Base-by-base conservation (phyloP, 1,140 invertebrate genomes). In the Aphaenogaster floridana region DNA sequence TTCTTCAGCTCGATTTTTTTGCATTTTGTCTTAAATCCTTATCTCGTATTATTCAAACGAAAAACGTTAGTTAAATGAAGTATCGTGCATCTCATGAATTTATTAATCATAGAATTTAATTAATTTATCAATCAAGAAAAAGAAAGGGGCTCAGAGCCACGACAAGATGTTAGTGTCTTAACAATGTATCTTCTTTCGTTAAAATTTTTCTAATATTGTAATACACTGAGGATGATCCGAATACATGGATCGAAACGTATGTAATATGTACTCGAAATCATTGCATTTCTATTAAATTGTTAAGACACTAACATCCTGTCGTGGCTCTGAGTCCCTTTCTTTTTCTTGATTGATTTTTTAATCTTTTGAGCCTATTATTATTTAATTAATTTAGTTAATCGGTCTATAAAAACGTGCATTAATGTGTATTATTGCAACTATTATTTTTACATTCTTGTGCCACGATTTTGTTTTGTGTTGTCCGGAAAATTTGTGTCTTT, bases 341-440 rank as follows among this genome's bases (percentile, higher is more conserved):
- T 21, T 21, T 21, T 21, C 21, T 21, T 21, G 21, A 21, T 21
- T 21, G 21, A 21, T 21, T 21, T 21, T 21, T 21, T 21, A 21
- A 21, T 21, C 21, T 21, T 28, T 28, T 28, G 21, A 28, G 21
- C 21, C 21, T 28, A 28, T 28, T 28, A 28, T 28, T 28, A 45
- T 66, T n/a, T 66, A 66, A 42, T 68, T 68, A 68, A 68, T 42
- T 64, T 39, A 36, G 1, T 68, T 42, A 68, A 15, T n/a, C 9
- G 1, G 4, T 42, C n/a, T 17, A 39, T 66, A 42, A 21, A 13
- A 1, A 45, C 11, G 2, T 66, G n/a, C 36, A 21, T 45, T 68
- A 68, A 9, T 42, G 5, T 21, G 34, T 21, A 66, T 34, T 13
- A 61, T n/a, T 68, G n/a, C 39, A 21, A 45, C 3, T 45, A 21